Conservation (phyloP, 53 echinoderm and acorn worm genomes). For the Luidia sarsii region DNA sequence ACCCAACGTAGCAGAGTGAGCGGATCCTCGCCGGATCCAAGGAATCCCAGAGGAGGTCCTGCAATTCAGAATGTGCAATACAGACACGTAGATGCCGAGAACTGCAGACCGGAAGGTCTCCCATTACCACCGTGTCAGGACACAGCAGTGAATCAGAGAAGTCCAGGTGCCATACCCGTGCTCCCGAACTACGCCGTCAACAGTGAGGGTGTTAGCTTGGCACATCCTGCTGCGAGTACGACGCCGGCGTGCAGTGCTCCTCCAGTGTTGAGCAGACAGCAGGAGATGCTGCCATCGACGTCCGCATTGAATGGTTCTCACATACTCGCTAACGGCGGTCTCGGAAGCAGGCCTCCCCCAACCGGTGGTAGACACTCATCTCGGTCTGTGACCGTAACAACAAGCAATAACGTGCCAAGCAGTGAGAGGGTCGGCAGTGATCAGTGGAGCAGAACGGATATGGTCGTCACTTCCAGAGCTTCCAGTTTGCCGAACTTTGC, state of each 20-base stretch:
- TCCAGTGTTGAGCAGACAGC: neutral
- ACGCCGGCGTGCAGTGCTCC: neutral
- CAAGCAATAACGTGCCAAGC: conserved; percentile 35
- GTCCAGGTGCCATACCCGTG: conserved; percentile 2
- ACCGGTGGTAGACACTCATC: conserved; percentile 14
- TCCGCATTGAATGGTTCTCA: neutral
- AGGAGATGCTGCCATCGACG: neutral
- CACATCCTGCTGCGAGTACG: neutral
- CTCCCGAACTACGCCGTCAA: neutral
- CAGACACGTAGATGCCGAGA: neutral
- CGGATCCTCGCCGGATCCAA: conserved; percentile 16
- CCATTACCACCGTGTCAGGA: neutral
- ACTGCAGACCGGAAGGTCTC: neutral
- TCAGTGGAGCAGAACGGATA: conserved; percentile 16
- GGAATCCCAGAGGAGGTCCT: neutral
- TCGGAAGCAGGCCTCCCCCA: neutral
- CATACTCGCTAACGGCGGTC: neutral
- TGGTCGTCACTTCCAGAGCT: conserved; percentile 16
- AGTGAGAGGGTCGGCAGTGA: neutral
- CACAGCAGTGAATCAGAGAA: conserved; percentile 7
- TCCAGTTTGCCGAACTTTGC: conserved; percentile 50
- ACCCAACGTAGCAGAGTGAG: no score
- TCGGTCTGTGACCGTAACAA: neutral
- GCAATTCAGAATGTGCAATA: conserved; percentile 27
- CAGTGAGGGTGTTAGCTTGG: neutral